Percentiles rank a stretch among this genome's conserved stretches.
Evolutionary conservation across 2,797 vertebrate species (phyloP).

Genomic region (Helicolenus hilgendorfi): DNA sequence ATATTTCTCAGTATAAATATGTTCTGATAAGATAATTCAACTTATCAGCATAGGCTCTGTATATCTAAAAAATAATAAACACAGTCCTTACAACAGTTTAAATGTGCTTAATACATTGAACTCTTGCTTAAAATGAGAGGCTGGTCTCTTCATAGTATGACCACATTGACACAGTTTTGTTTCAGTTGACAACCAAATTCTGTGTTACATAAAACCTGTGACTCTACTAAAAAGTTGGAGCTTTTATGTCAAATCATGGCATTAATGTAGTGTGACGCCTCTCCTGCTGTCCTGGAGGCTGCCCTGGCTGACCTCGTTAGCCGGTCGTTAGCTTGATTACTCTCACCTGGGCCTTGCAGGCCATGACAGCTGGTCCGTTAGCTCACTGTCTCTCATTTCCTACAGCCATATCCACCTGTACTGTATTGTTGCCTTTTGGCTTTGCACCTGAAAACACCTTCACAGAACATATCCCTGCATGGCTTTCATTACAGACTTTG

Average conservation of each 20-base stretch:
- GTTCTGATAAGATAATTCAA: background rate
- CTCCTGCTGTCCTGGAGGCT: too few species aligned
- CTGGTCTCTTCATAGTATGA: too few species aligned
- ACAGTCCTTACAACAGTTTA: background rate
- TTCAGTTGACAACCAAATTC: too few species aligned
- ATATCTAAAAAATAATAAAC: background rate
- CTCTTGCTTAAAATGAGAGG: background rate
- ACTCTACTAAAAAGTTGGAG: background rate
- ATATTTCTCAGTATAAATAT: background rate
- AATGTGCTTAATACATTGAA: background rate
- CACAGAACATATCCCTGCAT: too few species aligned
- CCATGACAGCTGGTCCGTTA: background rate
- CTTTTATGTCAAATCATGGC: background rate
- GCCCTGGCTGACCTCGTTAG: too few species aligned
- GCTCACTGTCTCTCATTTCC: too few species aligned
- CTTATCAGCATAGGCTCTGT: background rate
- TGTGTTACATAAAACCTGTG: background rate
- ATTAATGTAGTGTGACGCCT: background rate
- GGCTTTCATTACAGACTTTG: too few species aligned
- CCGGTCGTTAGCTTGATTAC: background rate
- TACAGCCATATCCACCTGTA: too few species aligned
- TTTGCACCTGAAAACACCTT: too few species aligned
- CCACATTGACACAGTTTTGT: too few species aligned
- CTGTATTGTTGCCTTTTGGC: too few species aligned
- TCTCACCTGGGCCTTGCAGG: background rate